Evolutionary conservation across 1,140 invertebrate genomes (phyloP).

Genomic region (Dreissena rostriformis): DNA sequence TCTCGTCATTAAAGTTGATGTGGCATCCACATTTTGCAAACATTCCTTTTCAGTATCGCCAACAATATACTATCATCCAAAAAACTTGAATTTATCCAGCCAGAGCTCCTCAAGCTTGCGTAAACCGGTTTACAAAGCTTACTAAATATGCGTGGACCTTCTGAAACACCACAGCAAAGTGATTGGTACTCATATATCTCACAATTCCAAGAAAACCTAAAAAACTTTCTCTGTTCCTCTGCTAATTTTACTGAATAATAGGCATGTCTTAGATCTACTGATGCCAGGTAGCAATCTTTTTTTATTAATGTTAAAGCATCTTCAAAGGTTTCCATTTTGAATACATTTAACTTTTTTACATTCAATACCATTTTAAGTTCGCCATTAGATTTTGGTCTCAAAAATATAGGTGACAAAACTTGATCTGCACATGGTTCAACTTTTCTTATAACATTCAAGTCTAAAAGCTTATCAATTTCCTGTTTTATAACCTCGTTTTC

Average conservation of each 20-base stretch:
- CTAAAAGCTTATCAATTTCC: constrained; percentile 32
- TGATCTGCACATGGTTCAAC: constrained; percentile 16
- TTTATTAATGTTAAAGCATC: constrained; percentile 36
- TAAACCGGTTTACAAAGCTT: constrained; percentile 59
- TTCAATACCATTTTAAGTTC: constrained; percentile 37
- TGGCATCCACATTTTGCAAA: constrained; percentile 38
- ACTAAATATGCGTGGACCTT: constrained; percentile 54
- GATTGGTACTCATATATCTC: constrained; percentile 59
- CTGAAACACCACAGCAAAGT: constrained; percentile 53
- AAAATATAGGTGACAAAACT: constrained; percentile 54
- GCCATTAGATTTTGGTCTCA: constrained; percentile 42
- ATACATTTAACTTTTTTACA: constrained; percentile 50
- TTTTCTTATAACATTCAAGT: constrained; percentile 24
- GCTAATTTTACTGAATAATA: constrained; percentile 56
- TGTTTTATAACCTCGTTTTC: constrained; percentile 15
- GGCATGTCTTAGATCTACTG: constrained; percentile 58
- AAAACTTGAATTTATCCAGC: constrained; percentile 35
- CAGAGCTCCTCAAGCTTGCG: constrained; percentile 14
- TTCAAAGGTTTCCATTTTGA: constrained; percentile 47
- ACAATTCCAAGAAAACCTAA: constrained; percentile 57
- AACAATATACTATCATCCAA: constrained; percentile 56
- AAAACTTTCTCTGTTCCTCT: constrained; percentile 47
- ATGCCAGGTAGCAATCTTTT: no score
- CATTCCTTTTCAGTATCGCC: constrained; percentile 35
- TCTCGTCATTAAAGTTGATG: constrained; percentile 20